Conservation (phyloP, 2,888 invertebrate genomes). For the Spicauda simplicius region DNA sequence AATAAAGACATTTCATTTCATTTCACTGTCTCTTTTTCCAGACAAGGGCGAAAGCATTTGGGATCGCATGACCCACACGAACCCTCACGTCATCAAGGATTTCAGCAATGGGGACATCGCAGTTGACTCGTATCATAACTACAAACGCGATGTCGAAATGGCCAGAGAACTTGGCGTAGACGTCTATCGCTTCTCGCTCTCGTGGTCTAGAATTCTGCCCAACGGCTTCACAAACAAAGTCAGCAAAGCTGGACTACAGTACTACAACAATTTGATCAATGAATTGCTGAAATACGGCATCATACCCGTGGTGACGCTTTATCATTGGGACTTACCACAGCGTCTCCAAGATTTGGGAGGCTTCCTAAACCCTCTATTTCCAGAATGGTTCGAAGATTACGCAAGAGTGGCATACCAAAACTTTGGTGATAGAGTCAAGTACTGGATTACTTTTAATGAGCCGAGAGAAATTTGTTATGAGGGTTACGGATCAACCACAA, state of each 20-base stretch:
- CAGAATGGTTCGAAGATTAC: constrained; percentile 78
- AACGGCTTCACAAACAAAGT: constrained; percentile 76
- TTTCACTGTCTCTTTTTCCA: constrained; percentile 37
- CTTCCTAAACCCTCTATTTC: constrained; percentile 66
- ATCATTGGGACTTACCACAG: constrained; percentile 83
- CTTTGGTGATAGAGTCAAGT: constrained; percentile 79
- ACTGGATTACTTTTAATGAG: constrained; percentile 86
- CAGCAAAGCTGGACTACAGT: constrained; percentile 85
- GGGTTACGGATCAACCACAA: constrained; percentile 69
- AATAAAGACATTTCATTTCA: too few relatives aligned
- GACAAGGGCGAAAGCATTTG: constrained; percentile 65
- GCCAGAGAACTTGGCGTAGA: constrained; percentile 72
- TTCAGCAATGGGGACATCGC: constrained; percentile 82
- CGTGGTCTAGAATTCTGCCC: constrained; percentile 87
- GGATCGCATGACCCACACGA: constrained; percentile 60
- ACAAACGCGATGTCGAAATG: constrained; percentile 81
- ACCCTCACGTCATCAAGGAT: constrained; percentile 54
- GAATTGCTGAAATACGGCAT: constrained; percentile 86
- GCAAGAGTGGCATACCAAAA: constrained; percentile 67
- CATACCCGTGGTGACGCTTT: constrained; percentile 83
- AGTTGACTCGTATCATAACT: constrained; percentile 85
- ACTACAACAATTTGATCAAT: constrained; percentile 87
- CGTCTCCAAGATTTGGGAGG: constrained; percentile 84
- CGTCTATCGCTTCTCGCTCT: constrained; percentile 83
- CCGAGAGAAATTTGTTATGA: constrained; percentile 68